Base-by-base conservation (phyloP, 1,140 invertebrate genomes). In the Mya arenaria region DNA sequence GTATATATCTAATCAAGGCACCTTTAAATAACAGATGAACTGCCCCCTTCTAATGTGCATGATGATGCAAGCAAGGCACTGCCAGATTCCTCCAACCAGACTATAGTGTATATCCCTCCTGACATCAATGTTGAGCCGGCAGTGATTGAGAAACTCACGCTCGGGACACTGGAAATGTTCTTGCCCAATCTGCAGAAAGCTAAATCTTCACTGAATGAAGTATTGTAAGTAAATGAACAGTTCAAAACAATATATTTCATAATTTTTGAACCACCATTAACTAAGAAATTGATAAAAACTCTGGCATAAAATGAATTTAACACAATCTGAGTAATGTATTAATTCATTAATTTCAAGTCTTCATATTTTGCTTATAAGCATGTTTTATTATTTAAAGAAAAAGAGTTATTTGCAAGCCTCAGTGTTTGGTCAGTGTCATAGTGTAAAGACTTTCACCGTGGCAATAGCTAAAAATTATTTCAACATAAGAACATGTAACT, bases 171-270 rank as follows among this genome's bases (percentile, higher is more conserved):
- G 13, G 75, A 83, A 19, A 62, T 74, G 39, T 86, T 87, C 75
- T 62, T 89, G 1, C 89, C 89, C 3, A 84, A 79, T 34, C 66
- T 89, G 44, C 86, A 90, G 65, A 87, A 86, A 62, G 81, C 87
- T 4, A 89, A 89, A 62, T 63, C 71, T 3, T 84, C 84, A 8
- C 71, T 89, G 4, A 79, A 86, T 78, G 89, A 89, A 83, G 66
- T 89, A 25, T 41, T 89, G 88, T 89, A 4, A 52, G 85, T 86
- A 86, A n/a, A n/a, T n/a, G n/a, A n/a, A n/a, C n/a, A n/a, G n/a
- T n/a, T n/a, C n/a, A 4, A 52, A 52, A 10, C 25, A 52, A 10
- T 52, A 71, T 34, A 17, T 44, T 17, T 55, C 39, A 23, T 48
- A 48, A 41, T 23, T 65, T 28, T 72, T 34, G 4, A 41, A 19